Evolutionary conservation across 2,888 invertebrate species (phyloP), one percentile per base, ranked within the genome.

Genomic region (Microctonus aethiopoides): DNA sequence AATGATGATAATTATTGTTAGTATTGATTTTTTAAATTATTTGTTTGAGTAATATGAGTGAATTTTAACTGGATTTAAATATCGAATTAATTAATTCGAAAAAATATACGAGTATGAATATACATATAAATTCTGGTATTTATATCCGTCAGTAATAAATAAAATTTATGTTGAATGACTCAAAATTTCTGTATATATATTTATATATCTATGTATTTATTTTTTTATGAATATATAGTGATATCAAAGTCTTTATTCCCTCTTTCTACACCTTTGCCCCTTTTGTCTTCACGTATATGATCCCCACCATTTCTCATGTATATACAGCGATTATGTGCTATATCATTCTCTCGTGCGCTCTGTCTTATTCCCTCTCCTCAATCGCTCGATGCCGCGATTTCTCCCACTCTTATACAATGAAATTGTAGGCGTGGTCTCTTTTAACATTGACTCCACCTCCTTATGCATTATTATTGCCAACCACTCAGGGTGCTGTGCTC

Each of bases 381-480:
- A n/a, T 24, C 29, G 52, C 39, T 68, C 29, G 57, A 32, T 62
- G 63, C 39, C 73, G 41, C 46, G 67, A 56, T 63, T 65, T 59
- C 73, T 77, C 79, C 82, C 79, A 76, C 80, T 64, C 63, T 29
- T n/a, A 24, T 20, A 72, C 71, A n/a, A 74, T 73, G 68, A 74
- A 71, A 72, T 75, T 70, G 71, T 76, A 78, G 79, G 84, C 83
- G 84, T 83, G 83, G 82, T 78, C 75, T 67, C 68, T 54, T 77
- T 72, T 66, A 67, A 72, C 68, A 32, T 22, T 56, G 72, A 77
- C 77, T 76, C 83, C 86, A 83, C 86, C 85, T 82, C 61, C 85
- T 86, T 86, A 86, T 85, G 85, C 86, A 85, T 86, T 86, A 86
- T 86, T 85, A 86, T 86, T 83, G 74, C 73, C 70, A 74, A 75